A percentile compares a stretch with the other conserved stretches of the same genome.
Evolutionary conservation across 53 echinoderm and acorn worm genomes (phyloP).

Genomic region (Paelopatides confundens): DNA sequence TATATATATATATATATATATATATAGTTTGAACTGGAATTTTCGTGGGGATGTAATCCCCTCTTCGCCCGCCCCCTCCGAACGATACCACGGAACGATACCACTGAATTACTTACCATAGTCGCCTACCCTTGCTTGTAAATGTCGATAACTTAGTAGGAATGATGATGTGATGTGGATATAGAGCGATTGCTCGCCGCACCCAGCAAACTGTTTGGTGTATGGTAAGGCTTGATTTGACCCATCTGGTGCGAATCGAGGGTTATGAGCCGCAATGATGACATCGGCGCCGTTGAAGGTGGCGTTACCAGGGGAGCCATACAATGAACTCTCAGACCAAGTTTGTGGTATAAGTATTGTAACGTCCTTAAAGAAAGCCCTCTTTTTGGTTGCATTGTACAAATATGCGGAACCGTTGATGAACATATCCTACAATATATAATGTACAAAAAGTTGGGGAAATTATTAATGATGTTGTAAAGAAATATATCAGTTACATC

Average conservation of each 20-base stretch:
- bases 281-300: conserved; percentile 67
- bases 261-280: conserved; percentile 67
- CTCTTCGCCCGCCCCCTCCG: no score
- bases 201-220: conserved; percentile 73
- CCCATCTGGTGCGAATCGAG: conserved; percentile 60
- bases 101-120: conserved; percentile 13
- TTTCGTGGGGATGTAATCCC: no score
- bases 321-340: conserved; percentile 48
- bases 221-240: conserved; percentile 20
- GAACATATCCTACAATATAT: conserved; percentile 66
- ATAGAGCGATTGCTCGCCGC: conserved; percentile 55
- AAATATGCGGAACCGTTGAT: conserved; percentile 60
- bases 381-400: conserved; percentile 62
- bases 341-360: conserved; percentile 67
- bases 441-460: no score
- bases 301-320: conserved; percentile 54
- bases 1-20: no score
- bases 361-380: conserved; percentile 63
- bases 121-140: not conserved
- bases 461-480: not conserved
- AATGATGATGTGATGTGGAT: conserved; percentile 61
- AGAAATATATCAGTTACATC: not conserved
- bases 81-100: no score
- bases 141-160: not conserved
- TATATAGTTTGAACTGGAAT: no score